Base-by-base conservation (phyloP, 2,888 invertebrate genomes). In the Acrocyrtus sp. region DNA sequence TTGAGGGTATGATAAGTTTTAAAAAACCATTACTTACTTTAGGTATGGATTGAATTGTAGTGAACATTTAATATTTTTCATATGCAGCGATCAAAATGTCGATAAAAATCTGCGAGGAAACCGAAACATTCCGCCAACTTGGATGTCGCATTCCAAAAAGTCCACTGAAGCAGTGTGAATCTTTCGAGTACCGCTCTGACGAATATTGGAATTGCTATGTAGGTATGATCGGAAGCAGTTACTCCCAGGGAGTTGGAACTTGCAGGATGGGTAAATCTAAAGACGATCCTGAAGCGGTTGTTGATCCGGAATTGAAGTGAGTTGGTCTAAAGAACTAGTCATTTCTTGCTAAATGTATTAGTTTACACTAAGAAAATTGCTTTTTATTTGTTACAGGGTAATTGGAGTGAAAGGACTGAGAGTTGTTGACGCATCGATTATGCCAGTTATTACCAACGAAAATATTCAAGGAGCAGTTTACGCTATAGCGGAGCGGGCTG, bases 401-500 rank as follows among this genome's bases (percentile, higher is more conserved):
- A n/a, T 45, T 29, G 69, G 69, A 19, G 27, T 48, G 2, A 29
- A 69, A 26, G 29, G 54, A n/a, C 48, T 69, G 15, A 39, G 69
- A 21, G 69, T 69, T 19, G 22, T 56, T 4, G 69, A 69, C 19
- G 43, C 57, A 15, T 67, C 67, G 1, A 67, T 67, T 57, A 43
- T 43, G 17, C 45, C 45, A 12, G 10, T 4, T 17, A 6, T 45
- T n/a, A n/a, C n/a, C 5, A 45, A 45, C 45, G 45, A 5, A 19
- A 19, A 45, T 17, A 6, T n/a, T 5, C 8, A 12, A 12, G 45
- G n/a, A 5, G 5, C 45, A 12, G n/a, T 45, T 19, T 19, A 17
- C 15, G 19, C 19, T 5, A 45, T 19, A 12, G 45, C 10, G n/a
- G 45, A 45, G 17, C 5, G n/a, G n/a, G 45, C n/a, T 17, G 45